These are phyloP conservation scores for Cinclus mexicanus DNA, from an alignment of 2,113 vertebrate species.

Conservation along the genomic window DNA sequence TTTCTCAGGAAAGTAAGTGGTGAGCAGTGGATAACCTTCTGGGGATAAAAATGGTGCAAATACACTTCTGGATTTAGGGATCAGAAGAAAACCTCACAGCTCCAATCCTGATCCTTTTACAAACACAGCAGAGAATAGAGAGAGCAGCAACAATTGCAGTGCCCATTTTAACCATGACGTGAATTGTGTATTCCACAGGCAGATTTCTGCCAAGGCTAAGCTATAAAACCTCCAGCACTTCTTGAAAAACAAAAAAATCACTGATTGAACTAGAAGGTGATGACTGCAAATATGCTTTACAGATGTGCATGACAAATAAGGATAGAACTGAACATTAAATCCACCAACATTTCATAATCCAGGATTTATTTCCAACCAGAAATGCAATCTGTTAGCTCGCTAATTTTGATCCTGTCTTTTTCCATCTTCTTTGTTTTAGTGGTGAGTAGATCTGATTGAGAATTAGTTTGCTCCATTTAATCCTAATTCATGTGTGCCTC, in stretches of 20 bases:
- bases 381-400: not conserved
- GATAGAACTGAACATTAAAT: slow-evolving; percentile 1
- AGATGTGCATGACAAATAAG: not conserved
- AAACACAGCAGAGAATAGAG: not conserved
- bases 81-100: not conserved
- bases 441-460: slow-evolving; percentile 20
- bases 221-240: not conserved
- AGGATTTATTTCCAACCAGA: not conserved
- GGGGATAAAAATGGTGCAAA: not conserved
- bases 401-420: slow-evolving; percentile 56
- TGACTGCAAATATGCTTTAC: not conserved
- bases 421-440: not conserved
- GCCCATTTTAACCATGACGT: not conserved
- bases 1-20: not conserved
- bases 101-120: not conserved
- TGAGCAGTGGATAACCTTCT: not conserved
- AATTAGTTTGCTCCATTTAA: slow-evolving; percentile 60
- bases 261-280: not conserved
- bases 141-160: not conserved
- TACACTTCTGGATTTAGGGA: slow-evolving; percentile 1
- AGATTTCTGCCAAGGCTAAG: not conserved
- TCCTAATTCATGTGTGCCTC: slow-evolving; percentile 23
- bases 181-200: not conserved
- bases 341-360: not conserved
- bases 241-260: not conserved